A percentile compares a stretch with the other conserved stretches of the same genome.
Conservation (phyloP, 2,888 invertebrate species). For the Lepidonotus clava region DNA sequence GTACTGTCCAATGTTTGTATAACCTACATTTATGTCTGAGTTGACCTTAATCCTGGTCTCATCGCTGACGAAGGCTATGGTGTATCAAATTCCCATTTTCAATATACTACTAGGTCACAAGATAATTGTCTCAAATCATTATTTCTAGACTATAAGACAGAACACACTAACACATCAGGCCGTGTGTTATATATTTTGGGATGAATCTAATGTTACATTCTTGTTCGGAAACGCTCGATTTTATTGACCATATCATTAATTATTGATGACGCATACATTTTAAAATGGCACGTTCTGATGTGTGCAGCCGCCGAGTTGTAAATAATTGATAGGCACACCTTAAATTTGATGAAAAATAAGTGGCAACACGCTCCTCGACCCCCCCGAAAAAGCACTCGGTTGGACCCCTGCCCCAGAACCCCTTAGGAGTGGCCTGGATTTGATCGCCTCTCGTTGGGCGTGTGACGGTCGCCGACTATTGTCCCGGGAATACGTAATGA, state of each 20-base stretch:
- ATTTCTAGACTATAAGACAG: no score
- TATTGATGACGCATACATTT: background rate
- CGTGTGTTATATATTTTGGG: no score
- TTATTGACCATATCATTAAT: background rate
- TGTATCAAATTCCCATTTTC: no score
- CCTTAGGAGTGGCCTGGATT: background rate
- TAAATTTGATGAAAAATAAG: conserved; percentile 9
- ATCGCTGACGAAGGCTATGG: no score
- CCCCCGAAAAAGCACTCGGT: no score
- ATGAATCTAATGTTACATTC: background rate
- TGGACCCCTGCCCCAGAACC: background rate
- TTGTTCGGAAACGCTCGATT: background rate
- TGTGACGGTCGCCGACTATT: background rate
- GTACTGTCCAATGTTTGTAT: no score
- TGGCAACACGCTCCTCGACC: background rate
- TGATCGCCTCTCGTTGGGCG: background rate
- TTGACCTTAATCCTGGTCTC: no score
- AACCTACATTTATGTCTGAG: no score
- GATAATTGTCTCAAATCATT: no score
- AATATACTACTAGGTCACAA: no score
- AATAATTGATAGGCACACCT: background rate
- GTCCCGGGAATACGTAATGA: conserved; percentile 23
- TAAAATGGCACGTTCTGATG: background rate
- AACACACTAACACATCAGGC: no score
- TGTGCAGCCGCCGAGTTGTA: background rate